Evolutionary conservation across 2,113 vertebrate genomes (phyloP), one percentile per base, ranked within the genome.

Genomic region (Percina caprodes): DNA sequence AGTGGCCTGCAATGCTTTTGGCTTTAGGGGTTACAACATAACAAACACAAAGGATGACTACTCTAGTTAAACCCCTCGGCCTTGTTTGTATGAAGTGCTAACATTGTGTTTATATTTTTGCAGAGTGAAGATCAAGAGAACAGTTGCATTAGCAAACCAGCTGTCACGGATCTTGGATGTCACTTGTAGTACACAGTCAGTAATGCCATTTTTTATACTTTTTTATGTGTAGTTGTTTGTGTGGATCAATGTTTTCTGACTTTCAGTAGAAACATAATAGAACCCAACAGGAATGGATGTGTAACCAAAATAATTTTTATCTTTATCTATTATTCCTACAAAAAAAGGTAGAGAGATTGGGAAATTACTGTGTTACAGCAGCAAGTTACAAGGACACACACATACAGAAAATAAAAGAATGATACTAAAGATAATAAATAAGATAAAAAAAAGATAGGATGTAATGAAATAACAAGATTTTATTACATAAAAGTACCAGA

Each of bases 101-200:
- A 83, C 19, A 0, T 54, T 42, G 15, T 63, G 15, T 73, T 80
- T 1, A 3, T 77, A 1, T 77, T 76, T 49, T 66, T 78, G 5
- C 79, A 94, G 92, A 60, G 91, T n/a, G 23, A 84, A 83, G 54
- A 60, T 86, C 7, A 82, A 70, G 46, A 82, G 56, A 16, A 92
- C 71, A 85, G 23, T 93, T 59, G 4, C 68, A n/a, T 6, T 23
- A 3, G 46, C 55, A 26, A 67, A 60, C 58, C 78, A 76, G 10
- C 67, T 18, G 2, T 19, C 90, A 21, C 45, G 86, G 66, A 67
- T 46, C 19, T 56, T 94, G 80, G 92, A 94, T 18, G 85, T 92
- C 63, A 79, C 86, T 35, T 84, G 59, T 55, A 63, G 56, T 23
- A 55, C n/a, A 77, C 58, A 24, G 92, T 93, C 55, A 92, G 92